phyloP scores from a whole-genome alignment of 2,888 invertebrate genomes.

The Hymenopus coronatus region DNA sequence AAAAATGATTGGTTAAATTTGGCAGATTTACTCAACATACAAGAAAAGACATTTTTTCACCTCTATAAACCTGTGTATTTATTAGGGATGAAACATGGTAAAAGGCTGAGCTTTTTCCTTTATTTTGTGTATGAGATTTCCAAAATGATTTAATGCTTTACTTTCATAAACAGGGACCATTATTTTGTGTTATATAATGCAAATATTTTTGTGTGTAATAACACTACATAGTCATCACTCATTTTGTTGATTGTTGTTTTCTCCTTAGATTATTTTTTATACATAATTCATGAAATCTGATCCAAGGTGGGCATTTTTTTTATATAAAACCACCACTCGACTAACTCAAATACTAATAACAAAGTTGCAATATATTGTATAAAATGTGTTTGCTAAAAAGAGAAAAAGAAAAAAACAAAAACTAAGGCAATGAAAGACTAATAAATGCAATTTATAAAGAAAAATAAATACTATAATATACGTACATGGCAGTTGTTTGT shows the following conservation, averaged over 20 bases:
- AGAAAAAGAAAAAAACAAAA: too few relatives aligned
- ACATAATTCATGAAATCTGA: neutral
- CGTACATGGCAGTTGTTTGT: neutral
- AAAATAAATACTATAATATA: neutral
- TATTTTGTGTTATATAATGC: neutral
- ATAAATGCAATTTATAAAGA: neutral
- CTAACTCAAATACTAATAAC: neutral
- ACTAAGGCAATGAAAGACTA: neutral
- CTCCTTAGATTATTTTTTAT: neutral
- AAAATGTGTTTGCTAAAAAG: neutral
- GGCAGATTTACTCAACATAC: neutral
- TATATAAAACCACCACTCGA: neutral
- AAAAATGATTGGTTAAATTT: neutral
- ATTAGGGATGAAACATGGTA: neutral
- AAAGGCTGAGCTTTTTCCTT: neutral
- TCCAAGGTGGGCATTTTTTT: neutral
- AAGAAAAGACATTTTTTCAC: neutral
- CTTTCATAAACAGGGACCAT: constrained; percentile 9
- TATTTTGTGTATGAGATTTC: neutral
- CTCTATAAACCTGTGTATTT: neutral
- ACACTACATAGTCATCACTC: neutral
- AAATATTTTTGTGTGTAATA: neutral
- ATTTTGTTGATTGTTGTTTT: neutral
- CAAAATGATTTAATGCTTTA: neutral
- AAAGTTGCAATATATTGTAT: neutral